phyloP scores from a whole-genome alignment of 2,888 invertebrate species.

The Hypomecis atomaria region DNA sequence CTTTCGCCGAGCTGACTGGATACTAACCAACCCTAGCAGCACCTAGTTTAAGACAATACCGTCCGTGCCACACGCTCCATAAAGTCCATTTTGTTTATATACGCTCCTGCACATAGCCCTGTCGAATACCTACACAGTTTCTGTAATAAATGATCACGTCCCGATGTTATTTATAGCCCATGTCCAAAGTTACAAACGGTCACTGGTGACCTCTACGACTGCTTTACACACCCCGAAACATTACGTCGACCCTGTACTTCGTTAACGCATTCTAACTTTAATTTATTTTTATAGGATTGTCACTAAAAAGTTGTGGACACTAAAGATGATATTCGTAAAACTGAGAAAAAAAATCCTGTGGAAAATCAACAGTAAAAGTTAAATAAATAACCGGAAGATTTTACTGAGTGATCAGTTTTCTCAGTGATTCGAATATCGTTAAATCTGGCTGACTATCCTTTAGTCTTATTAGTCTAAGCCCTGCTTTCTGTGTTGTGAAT shows the following conservation, averaged over 20 bases:
- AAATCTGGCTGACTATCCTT: conserved; percentile 57
- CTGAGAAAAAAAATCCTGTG: conserved; percentile 16
- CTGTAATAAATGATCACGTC: conserved; percentile 30
- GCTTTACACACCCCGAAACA: conserved; percentile 24
- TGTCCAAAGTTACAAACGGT: conserved; percentile 29
- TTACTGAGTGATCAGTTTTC: conserved; percentile 1
- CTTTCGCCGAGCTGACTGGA: conserved; percentile 98
- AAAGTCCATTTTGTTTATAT: conserved; percentile 56
- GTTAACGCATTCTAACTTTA: conserved; percentile 59
- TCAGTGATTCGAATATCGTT: conserved; percentile 12
- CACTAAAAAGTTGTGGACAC: conserved; percentile 43
- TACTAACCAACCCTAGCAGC: conserved; percentile 88
- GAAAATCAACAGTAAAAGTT: not conserved
- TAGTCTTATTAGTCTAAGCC: conserved; percentile 55
- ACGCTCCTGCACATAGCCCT: conserved; percentile 30
- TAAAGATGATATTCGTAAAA: conserved; percentile 21
- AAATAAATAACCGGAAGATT: not conserved
- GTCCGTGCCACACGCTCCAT: conserved; percentile 57
- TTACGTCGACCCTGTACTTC: conserved; percentile 40
- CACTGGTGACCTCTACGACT: conserved; percentile 6
- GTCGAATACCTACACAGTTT: conserved; percentile 10
- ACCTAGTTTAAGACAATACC: conserved; percentile 74
- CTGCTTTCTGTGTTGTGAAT: conserved; percentile 78
- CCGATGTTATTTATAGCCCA: conserved; percentile 41
- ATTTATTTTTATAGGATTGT: conserved; percentile 62